phyloP scores from a whole-genome alignment of 2,797 vertebrate species.

The Malacoraja senta region DNA sequence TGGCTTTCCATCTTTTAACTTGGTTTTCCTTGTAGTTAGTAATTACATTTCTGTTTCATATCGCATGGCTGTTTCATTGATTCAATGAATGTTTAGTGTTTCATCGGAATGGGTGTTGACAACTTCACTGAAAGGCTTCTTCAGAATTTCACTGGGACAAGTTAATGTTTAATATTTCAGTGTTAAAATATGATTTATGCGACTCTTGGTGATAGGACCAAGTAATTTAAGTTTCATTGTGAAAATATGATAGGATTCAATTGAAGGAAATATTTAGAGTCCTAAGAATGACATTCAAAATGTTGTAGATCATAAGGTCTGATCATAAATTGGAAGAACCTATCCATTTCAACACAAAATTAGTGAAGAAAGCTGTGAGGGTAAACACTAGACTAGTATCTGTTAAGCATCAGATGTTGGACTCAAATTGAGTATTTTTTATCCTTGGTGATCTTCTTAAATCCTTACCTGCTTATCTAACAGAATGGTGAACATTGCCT shows the following conservation, averaged over 20 bases:
- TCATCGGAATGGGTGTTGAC: not conserved
- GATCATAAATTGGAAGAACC: not conserved
- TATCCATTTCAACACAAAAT: not conserved
- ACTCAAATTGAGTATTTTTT: not conserved
- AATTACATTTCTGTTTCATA: constrained; percentile 1
- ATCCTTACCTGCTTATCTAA: not conserved
- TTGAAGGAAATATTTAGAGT: not conserved
- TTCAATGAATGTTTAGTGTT: not conserved
- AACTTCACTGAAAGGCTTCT: not conserved
- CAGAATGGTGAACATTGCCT: not conserved
- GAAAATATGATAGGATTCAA: not conserved
- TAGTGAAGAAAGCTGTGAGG: not conserved
- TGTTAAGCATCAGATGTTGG: not conserved
- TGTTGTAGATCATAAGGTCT: not conserved
- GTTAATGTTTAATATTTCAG: not conserved
- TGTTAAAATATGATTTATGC: not conserved
- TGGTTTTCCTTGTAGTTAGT: not conserved
- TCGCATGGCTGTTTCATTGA: not conserved
- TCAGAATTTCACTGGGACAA: not conserved
- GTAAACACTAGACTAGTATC: not conserved
- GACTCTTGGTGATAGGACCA: not conserved
- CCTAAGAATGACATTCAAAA: too few relatives aligned
- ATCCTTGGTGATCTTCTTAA: not conserved
- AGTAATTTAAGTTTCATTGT: not conserved
- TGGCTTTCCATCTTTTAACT: not conserved